Base-by-base conservation (phyloP, 2,888 invertebrate species). In the Netelia inedita region DNA sequence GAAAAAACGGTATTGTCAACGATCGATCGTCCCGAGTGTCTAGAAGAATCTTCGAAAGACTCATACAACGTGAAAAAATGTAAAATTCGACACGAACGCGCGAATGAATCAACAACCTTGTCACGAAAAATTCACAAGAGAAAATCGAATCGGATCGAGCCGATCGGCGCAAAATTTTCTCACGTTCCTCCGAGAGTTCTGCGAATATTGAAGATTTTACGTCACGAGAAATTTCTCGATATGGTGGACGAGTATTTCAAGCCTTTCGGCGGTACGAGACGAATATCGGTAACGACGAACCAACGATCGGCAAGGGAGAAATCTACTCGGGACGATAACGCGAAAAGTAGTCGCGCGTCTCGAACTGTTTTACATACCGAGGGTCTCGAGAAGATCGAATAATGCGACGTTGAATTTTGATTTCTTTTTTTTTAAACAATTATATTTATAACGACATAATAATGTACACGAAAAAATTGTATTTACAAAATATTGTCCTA, bases 161-260 rank as follows among this genome's bases (percentile, higher is more conserved):
- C 28, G 73, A 46, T 50, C 66, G 63, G 9, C 35, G 10, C 74
- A 28, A 72, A 53, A 43, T 43, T 86, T 68, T 79, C 82, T 8
- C 69, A 59, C 57, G 59, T 85, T n/a, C 85, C 87, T 6, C 69
- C 57, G 3, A 84, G 55, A 28, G 59, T 85, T 23, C 73, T 85
- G 28, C 79, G 84, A 14, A 69, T 82, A 46, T 28, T 86, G 11
- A 63, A 80, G 8, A 83, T 86, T 59, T 50, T 86, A 6, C 82
- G 85, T 43, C 83, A 86, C 46, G 78, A 83, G n/a, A 86, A 80
- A 75, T 86, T 86, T 73, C 73, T 85, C 19, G 68, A 79, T 66
- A 35, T 87, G 19, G 82, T 85, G 16, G 69, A 71, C 8, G 50
- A 79, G 23, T 85, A 85, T 72, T 87, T 87, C 57, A 83, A 85